Evolutionary conservation across 2,888 invertebrate species (phyloP), one percentile per base, ranked within the genome.

Genomic region (Aphidoletes aphidimyza): DNA sequence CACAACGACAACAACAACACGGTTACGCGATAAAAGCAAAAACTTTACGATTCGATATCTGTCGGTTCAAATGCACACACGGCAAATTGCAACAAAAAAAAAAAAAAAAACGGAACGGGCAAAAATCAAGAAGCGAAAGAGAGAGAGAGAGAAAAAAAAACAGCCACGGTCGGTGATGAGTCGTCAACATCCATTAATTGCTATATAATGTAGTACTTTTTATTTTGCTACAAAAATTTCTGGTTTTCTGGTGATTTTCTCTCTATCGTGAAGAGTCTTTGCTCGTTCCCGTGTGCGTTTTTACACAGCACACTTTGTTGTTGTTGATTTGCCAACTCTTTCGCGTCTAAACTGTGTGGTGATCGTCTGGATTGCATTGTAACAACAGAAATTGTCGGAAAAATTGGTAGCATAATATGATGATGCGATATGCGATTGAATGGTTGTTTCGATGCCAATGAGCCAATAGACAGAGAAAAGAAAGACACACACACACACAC

Each of bases 111-210:
- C n/a, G n/a, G n/a, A 45, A 45, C 14, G 14, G 45, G 14, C 45
- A 14, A 45, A 45, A 45, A 45, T 11, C 45, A 8, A 11, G 45
- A 45, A 45, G 14, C 45, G 14, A 17, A 8, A 11, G 39, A 39
- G 39, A 39, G 39, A 39, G 5, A 11, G 39, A 39, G 39, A 39
- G 39, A n/a, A 81, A 81, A 14, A 81, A 37, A 30, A 9, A 69
- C 2, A 30, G n/a, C 26, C 26, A 37, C 22, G 81, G 6, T 81
- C 37, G 37, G 37, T 37, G 81, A 81, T 81, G 81, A 81, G 81
- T 81, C 81, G 81, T 81, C 81, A 81, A 81, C 81, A 81, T 81
- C 37, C 69, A 69, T 81, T 81, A 81, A 81, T 37, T 81, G 81
- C 81, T 37, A 81, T 37, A 81, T 81, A 37, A 69, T 81, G 37